Evolutionary conservation across 2,797 vertebrate species (phyloP), one percentile per base, ranked within the genome.

Genomic region (Pseudochirops cupreus): DNA sequence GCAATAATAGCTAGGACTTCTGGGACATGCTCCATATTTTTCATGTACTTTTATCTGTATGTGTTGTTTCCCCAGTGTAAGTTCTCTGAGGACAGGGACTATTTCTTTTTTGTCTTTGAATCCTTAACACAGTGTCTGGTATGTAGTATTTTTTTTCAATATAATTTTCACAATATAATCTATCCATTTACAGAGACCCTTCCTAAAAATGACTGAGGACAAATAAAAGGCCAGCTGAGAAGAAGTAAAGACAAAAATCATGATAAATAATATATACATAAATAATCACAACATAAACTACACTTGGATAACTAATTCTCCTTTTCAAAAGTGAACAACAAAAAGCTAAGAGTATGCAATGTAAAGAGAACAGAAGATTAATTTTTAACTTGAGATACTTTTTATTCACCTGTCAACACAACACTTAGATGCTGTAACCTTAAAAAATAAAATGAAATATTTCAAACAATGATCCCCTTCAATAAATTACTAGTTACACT

Each of bases 401-500:
- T 90, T 24, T 18, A 58, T 91, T 94, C 91, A 91, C 62, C 31
- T 56, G 54, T 55, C 24, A 29, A 26, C 87, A 93, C 33, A 96
- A 57, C 18, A 58, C 14, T 93, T 82, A 96, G n/a, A 54, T 52
- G 24, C 39, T 94, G 7, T 82, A 82, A 82, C n/a, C 58, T 96
- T 92, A 87, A 91, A 90, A 24, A 39, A 82, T 24, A 39, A 24
- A 82, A 82, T 18, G 67, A 82, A 14, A 74, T 59, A 91, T 94
- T 92, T 87, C 93, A 56, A 96, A 95, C 87, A 94, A 59, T 89
- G 94, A 62, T 59, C 29, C 92, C 91, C 58, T 96, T 93, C 24
- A 59, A 92, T 82, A 97, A 96, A 97, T 98, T 94, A 94, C 74
- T 52, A 53, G 74, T 95, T 96, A 94, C 9, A 91, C 57, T 95